Evolutionary conservation across 2,888 invertebrate genomes (phyloP).

Genomic region (Labia minor): DNA sequence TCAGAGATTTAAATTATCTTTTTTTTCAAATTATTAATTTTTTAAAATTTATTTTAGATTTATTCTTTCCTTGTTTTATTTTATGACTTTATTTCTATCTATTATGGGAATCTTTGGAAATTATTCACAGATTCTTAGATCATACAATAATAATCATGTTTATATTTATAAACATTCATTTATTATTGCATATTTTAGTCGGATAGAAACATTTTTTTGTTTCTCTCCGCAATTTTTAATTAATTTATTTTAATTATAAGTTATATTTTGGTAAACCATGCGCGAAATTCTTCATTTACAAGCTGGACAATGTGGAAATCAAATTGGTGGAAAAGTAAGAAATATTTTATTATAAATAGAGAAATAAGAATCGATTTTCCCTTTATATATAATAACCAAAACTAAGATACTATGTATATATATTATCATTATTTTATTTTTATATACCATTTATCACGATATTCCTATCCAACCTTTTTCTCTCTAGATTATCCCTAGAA

Average conservation of each 20-base stretch:
- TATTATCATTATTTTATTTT: too few species aligned
- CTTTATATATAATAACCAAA: too few species aligned
- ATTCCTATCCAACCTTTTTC: too few species aligned
- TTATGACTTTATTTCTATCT: too few species aligned
- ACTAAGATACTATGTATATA: too few species aligned
- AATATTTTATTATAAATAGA: neutral
- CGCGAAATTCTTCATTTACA: conserved; percentile 40
- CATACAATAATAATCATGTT: neutral
- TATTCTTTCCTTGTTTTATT: too few species aligned
- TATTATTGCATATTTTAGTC: neutral
- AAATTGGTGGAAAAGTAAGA: conserved; percentile 34
- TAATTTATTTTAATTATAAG: neutral
- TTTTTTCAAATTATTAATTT: too few species aligned
- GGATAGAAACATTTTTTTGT: neutral
- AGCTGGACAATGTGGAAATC: conserved; percentile 41
- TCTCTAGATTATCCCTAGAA: too few species aligned
- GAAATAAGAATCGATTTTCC: too few species aligned
- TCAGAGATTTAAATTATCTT: too few species aligned
- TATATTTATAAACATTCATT: neutral
- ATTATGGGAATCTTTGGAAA: neutral
- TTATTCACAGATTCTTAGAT: neutral
- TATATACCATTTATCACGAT: too few species aligned
- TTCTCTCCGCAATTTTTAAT: neutral
- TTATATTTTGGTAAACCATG: conserved; percentile 22
- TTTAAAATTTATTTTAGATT: too few species aligned